phyloP scores from a whole-genome alignment of 1,140 invertebrate species.

The Drosophila seguyi region DNA sequence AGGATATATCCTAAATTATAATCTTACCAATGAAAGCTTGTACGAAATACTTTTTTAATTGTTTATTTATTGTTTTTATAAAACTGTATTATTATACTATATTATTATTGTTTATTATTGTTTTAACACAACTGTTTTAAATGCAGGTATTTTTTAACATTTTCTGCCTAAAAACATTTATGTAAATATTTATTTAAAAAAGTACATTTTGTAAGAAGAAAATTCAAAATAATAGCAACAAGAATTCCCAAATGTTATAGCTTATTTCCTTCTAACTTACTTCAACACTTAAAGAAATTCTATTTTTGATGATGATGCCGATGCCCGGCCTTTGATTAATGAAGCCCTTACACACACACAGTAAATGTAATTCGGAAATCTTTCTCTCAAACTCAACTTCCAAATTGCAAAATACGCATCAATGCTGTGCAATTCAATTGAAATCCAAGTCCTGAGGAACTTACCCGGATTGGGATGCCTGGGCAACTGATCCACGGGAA shows the following conservation, averaged over 20 bases:
- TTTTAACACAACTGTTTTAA: neutral
- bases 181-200: constrained; percentile 53
- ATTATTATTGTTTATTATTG: neutral
- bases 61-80: too few species aligned
- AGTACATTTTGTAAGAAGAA: constrained; percentile 2
- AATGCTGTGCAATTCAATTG: constrained; percentile 35
- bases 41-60: too few species aligned
- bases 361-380: constrained; percentile 68
- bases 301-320: constrained; percentile 8
- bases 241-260: constrained; percentile 6
- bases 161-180: constrained; percentile 5
- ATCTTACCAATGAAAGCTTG: too few species aligned
- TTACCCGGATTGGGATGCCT: constrained; percentile 80
- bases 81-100: too few species aligned
- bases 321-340: constrained; percentile 72
- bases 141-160: neutral
- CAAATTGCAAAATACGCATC: constrained; percentile 43
- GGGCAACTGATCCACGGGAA: constrained; percentile 56
- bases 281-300: constrained; percentile 4
- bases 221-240: constrained; percentile 51
- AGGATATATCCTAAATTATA: neutral
- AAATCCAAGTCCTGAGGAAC: constrained; percentile 46
- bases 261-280: neutral
- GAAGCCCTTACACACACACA: constrained; percentile 55
- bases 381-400: constrained; percentile 34